A percentile compares a stretch with the other conserved stretches of the same genome.
Conservation (phyloP, 2,797 vertebrate genomes). For the Craterocephalus amniculus region DNA sequence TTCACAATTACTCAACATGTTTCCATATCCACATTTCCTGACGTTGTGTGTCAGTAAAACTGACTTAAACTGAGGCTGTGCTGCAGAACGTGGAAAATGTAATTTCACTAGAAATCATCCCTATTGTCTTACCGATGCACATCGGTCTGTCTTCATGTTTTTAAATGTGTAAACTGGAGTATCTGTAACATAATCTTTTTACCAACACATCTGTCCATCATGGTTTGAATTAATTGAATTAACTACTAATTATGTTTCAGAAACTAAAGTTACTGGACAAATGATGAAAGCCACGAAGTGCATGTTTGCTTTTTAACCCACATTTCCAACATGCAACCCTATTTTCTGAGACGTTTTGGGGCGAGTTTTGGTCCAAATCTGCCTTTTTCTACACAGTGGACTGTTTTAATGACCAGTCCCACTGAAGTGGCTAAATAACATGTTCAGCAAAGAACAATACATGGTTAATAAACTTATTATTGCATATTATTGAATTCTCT, state of each 20-base stretch:
- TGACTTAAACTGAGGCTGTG: neutral
- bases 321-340: neutral
- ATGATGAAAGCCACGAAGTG: neutral
- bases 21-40: too few species aligned
- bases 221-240: conserved; percentile 31
- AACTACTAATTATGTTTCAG: conserved; percentile 36
- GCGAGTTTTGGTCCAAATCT: neutral
- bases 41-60: neutral
- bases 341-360: neutral
- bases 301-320: neutral
- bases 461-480: neutral
- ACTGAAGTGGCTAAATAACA: neutral
- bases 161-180: neutral
- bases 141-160: neutral
- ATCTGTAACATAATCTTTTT: neutral
- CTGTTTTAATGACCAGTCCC: neutral
- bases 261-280: neutral
- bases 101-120: neutral
- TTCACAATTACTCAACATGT: neutral
- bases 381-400: neutral
- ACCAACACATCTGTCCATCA: conserved; percentile 1
- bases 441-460: neutral
- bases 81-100: neutral
- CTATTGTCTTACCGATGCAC: neutral
- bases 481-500: neutral